These are phyloP conservation scores for Phymatocera aterrima DNA, from an alignment of 2,888 invertebrate genomes.

Conservation along the genomic window DNA sequence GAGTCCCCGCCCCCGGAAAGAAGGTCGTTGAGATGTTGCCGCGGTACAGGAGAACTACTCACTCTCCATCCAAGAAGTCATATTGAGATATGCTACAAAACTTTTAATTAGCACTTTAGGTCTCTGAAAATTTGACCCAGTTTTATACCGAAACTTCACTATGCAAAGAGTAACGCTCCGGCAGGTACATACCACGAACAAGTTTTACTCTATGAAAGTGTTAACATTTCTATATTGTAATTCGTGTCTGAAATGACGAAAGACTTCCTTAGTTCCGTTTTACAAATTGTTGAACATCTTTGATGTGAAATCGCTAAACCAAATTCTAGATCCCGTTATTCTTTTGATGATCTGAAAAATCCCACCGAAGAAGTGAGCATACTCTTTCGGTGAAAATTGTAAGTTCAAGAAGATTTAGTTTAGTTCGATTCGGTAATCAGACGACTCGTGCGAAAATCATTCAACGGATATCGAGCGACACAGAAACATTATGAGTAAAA, in stretches of 20 bases:
- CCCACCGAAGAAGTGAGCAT: too few relatives aligned
- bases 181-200: background rate
- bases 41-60: background rate
- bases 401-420: too few relatives aligned
- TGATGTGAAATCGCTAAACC: too few relatives aligned
- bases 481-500: too few relatives aligned
- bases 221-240: background rate
- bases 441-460: too few relatives aligned
- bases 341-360: too few relatives aligned
- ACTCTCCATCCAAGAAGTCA: slow-evolving; percentile 6
- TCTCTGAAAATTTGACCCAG: slow-evolving; percentile 12
- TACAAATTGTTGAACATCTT: background rate
- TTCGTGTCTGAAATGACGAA: background rate
- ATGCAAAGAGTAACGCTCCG: background rate
- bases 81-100: slow-evolving; percentile 3
- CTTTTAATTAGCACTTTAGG: slow-evolving; percentile 28
- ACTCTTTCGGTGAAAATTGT: too few relatives aligned
- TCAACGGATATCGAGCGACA: too few relatives aligned
- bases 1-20: slow-evolving; percentile 15
- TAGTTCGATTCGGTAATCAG: too few relatives aligned
- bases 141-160: background rate
- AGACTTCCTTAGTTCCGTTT: background rate
- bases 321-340: too few relatives aligned
- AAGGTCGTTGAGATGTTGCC: slow-evolving; percentile 23
- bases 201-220: background rate